Evolutionary conservation across 2,797 vertebrate genomes (phyloP).

Genomic region (Alcedo atthis): DNA sequence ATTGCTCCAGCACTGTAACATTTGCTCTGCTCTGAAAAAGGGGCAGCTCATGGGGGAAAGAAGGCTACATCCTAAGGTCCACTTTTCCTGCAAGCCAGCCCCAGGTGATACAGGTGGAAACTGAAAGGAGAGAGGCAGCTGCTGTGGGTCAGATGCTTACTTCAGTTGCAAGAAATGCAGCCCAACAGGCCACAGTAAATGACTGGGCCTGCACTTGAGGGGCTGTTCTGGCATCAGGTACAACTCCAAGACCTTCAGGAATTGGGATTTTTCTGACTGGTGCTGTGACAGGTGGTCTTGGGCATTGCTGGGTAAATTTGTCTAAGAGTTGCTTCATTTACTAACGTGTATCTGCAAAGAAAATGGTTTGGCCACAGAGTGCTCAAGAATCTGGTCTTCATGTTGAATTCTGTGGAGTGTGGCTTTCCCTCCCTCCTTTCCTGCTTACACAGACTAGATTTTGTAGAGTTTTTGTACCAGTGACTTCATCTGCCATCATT

Average conservation of each 20-base stretch:
- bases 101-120: neutral
- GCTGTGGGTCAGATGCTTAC: neutral
- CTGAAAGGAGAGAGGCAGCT: neutral
- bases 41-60: neutral
- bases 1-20: neutral
- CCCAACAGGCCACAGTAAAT: neutral
- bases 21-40: neutral
- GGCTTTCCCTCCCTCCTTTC: neutral
- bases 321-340: neutral
- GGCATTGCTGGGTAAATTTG: neutral
- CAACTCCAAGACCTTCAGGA: neutral
- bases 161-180: neutral
- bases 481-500: conserved; percentile 63
- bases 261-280: neutral
- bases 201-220: neutral
- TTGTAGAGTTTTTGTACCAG: neutral
- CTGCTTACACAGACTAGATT: neutral
- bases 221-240: neutral
- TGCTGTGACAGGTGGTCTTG: neutral
- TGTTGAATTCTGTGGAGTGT: neutral
- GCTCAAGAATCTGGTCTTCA: neutral
- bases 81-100: neutral
- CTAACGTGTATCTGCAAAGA: neutral
- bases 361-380: neutral
- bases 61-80: neutral